Conservation (phyloP, 2,113 vertebrate genomes). For the Stomatorhinus ivindoensis region DNA sequence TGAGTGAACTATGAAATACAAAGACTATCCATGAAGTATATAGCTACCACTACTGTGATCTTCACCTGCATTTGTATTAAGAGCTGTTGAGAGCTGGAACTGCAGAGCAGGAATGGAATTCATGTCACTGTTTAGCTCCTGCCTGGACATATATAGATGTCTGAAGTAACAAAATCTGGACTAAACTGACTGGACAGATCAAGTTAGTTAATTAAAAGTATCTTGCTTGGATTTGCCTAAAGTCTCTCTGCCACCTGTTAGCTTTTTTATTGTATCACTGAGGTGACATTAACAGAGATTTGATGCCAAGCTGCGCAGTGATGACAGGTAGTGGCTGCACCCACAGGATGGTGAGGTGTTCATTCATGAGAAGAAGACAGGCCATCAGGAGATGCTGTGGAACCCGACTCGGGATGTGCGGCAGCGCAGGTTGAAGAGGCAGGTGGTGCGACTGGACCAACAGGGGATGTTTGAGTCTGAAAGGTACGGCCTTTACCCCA, state of each 20-base stretch:
- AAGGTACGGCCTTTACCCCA: slow-evolving; percentile 56
- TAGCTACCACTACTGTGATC: background rate
- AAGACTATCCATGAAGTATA: background rate
- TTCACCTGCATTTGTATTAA: background rate
- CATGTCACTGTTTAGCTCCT: background rate
- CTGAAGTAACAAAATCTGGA: background rate
- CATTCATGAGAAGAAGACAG: slow-evolving; percentile 66
- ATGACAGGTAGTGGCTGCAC: background rate
- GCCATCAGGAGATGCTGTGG: slow-evolving; percentile 72
- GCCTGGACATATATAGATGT: background rate
- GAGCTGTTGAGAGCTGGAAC: background rate
- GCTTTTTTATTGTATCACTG: background rate
- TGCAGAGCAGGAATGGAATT: background rate
- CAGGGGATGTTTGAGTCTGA: slow-evolving; percentile 86
- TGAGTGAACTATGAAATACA: background rate
- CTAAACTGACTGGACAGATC: background rate
- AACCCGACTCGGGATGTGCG: slow-evolving; percentile 72
- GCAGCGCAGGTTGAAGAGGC: slow-evolving; percentile 71
- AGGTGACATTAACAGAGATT: background rate
- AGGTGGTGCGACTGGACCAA: slow-evolving; percentile 75
- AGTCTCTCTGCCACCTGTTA: background rate
- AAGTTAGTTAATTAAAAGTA: background rate
- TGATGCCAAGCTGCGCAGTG: background rate
- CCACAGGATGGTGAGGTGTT: slow-evolving; percentile 83
- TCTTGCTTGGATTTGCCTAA: background rate